Percentiles rank a stretch among this genome's conserved stretches.
These are phyloP conservation scores for Taenioides sp. DNA, from an alignment of 2,797 vertebrate species.

Conservation along the genomic window DNA sequence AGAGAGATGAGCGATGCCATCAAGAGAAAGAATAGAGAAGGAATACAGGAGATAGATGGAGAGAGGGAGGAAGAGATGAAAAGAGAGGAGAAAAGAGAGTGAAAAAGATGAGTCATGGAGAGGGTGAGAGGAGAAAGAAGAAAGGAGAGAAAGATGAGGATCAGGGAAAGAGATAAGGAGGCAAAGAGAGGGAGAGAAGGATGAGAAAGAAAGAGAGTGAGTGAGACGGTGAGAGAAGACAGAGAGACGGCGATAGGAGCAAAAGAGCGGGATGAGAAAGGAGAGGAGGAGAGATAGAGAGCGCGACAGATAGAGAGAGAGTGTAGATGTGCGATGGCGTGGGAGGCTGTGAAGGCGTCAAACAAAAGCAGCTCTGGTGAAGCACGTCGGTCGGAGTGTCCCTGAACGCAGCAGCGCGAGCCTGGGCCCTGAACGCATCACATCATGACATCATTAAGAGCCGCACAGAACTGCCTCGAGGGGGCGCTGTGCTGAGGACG, in stretches of 20 bases:
- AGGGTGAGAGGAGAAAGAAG: too few relatives aligned
- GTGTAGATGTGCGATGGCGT: constrained; percentile 47
- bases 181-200: too few relatives aligned
- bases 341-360: constrained; percentile 72
- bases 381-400: constrained; percentile 32
- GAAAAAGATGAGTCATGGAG: too few relatives aligned
- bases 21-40: too few relatives aligned
- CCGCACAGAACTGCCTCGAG: constrained; percentile 27
- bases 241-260: too few relatives aligned
- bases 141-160: too few relatives aligned
- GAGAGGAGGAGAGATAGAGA: background rate
- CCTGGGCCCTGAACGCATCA: constrained; percentile 44
- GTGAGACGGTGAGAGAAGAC: background rate
- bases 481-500: background rate
- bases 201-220: background rate
- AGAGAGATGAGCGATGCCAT: too few relatives aligned
- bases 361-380: constrained; percentile 61
- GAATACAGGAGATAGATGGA: too few relatives aligned
- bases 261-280: background rate
- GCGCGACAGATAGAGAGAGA: constrained; percentile 14
- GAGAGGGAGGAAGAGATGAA: too few relatives aligned
- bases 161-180: too few relatives aligned
- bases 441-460: background rate
- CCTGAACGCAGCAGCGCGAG: constrained; percentile 12
- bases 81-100: too few relatives aligned